phyloP scores from a whole-genome alignment of 2,113 vertebrate genomes.

The Pogonocichla stellata region DNA sequence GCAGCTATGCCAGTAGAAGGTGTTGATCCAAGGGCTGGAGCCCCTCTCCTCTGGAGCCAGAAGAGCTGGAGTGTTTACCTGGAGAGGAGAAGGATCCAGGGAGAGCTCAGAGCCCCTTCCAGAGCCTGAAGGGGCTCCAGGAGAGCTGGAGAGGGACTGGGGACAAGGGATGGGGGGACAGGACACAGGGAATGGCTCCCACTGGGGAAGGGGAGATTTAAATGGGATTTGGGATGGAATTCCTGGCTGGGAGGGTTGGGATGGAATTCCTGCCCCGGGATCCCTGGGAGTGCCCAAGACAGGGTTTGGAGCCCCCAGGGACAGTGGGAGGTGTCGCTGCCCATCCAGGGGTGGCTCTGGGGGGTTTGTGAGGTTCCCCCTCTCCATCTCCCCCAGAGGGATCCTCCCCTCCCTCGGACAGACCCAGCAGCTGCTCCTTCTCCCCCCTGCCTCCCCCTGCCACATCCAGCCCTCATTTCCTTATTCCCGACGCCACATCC shows the following conservation, averaged over 20 bases:
- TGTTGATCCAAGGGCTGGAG: not conserved
- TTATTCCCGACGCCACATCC: accelerated
- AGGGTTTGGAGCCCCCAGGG: accelerated
- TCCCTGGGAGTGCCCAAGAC: too few species aligned
- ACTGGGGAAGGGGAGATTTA: accelerated
- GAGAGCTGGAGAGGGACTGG: not conserved
- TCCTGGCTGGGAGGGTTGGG: accelerated
- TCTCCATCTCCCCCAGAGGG: not conserved
- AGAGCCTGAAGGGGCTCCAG: not conserved
- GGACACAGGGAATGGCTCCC: not conserved
- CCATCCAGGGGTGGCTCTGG: not conserved
- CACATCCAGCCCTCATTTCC: not conserved
- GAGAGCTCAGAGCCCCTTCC: accelerated
- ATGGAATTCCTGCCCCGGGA: too few species aligned
- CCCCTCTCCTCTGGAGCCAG: not conserved
- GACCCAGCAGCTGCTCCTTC: not conserved
- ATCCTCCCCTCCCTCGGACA: not conserved
- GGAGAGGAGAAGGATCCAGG: not conserved
- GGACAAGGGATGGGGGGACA: not conserved
- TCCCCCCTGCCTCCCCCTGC: not conserved
- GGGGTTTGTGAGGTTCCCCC: not conserved
- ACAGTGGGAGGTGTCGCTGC: too few species aligned
- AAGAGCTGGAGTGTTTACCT: not conserved
- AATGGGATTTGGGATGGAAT: not conserved
- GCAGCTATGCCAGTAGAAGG: accelerated